Conservation (phyloP, 2,888 invertebrate species). For the Eristalinus sepulchralis region DNA sequence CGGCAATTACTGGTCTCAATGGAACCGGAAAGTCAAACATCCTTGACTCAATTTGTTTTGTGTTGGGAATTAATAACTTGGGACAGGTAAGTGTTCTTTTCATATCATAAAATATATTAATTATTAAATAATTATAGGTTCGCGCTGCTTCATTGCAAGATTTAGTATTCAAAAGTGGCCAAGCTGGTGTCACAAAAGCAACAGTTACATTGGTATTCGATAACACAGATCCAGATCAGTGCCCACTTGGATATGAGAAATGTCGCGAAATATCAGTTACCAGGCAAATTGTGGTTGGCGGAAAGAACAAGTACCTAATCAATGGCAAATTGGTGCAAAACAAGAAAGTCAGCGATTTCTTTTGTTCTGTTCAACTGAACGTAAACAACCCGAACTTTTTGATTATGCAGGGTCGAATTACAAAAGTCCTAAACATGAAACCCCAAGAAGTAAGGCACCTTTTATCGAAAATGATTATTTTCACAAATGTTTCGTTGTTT, state of each 20-base stretch:
- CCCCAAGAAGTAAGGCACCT: constrained; percentile 89
- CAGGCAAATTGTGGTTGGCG: constrained; percentile 91
- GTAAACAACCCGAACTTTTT: constrained; percentile 99
- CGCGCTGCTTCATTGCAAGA: constrained; percentile 95
- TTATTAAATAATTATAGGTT: constrained; percentile 84
- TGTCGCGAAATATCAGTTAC: constrained; percentile 95
- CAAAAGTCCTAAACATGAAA: constrained; percentile 99
- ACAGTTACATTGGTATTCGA: constrained; percentile 98
- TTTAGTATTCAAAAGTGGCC: constrained; percentile 98
- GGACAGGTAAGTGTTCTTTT: constrained; percentile 86
- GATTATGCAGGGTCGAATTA: constrained; percentile 99
- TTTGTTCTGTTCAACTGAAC: constrained; percentile 97
- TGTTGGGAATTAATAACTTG: constrained; percentile 96
- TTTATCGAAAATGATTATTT: background rate
- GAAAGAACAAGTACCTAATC: constrained; percentile 95
- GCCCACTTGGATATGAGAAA: constrained; percentile 95
- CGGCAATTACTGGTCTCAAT: constrained; percentile 98
- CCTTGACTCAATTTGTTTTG: constrained; percentile 98
- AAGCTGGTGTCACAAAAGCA: constrained; percentile 97
- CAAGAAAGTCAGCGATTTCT: constrained; percentile 95
- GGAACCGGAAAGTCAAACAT: constrained; percentile 99
- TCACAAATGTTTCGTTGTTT: background rate
- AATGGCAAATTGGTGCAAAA: constrained; percentile 96
- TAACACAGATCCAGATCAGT: constrained; percentile 89
- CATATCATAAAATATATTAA: background rate